Evolutionary conservation across 1,140 invertebrate genomes (phyloP), one percentile per base, ranked within the genome.

Genomic region (Aleiodes sp.): DNA sequence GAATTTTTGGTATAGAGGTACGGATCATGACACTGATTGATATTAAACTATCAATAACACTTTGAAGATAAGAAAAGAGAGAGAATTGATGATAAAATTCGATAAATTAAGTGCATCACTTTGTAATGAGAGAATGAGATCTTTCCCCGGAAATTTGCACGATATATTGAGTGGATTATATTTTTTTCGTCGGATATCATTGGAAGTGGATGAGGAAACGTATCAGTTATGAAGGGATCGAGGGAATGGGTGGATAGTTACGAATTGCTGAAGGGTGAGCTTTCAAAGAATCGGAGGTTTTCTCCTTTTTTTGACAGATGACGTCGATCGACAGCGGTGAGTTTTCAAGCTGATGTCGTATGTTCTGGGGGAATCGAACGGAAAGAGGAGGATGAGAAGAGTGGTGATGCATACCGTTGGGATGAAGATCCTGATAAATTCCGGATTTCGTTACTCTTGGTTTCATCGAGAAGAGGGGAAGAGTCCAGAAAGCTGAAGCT

Each of bases 211-310:
- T 19, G 21, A 59, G 16, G 33, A 21, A 33, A 35, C 37, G 29
- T 29, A 57, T 33, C 46, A 35, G 39, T 70, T 65, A 66, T 70
- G 64, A 66, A 60, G 63, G 57, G 64, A 26, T 33, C 10, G 16
- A 16, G 41, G 64, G 66, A 70, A 65, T 65, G 37, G 57, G 39
- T n/a, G n/a, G 64, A 43, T 70, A 65, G 63, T 66, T 70, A 70
- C 56, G 28, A 52, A 39, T 26, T 62, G 61, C 10, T 63, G 56
- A 59, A 59, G 28, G 24, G 26, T 59, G 56, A 26, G 56, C n/a
- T 52, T 24, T 52, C 46, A 52, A 24, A 24, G 46, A 52, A 16
- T 8, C 46, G 46, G 9, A 12, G 1, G 14, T 24, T 12, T 6
- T 26, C 14, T 12, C 14, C 24, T 28, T 57, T 59, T 24, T 31